Base-by-base conservation (phyloP, 2,888 invertebrate genomes). In the Pollenia amentaria region DNA sequence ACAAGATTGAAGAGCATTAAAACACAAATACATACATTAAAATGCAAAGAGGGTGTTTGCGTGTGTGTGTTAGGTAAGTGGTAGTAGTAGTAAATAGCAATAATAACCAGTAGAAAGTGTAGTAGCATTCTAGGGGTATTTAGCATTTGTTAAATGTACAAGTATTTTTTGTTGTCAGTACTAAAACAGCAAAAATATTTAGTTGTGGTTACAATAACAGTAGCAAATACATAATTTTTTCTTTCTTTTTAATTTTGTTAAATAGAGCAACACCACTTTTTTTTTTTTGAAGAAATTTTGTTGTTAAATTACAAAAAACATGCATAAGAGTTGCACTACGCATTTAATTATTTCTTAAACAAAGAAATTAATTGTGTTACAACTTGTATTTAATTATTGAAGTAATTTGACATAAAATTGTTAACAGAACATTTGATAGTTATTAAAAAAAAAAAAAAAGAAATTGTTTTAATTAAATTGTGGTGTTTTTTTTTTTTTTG, bases 161-260 rank as follows among this genome's bases (percentile, higher is more conserved):
- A 4, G 29, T 21, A 40, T 44, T 9, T 16, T 73, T 12, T 44
- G 42, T 84, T 46, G 85, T 84, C 89, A 87, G 88, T 11, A 48
- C 82, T 88, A 76, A 75, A 78, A n/a, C n/a, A 16, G 0, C 42
- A 44, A 48, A 18, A 18, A 62, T 75, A 62, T 40, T 62, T n/a
- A 10, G 40, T 64, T 29, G 53, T 29, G 55, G 55, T 29, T 42
- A 44, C 44, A 18, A 21, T n/a, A 51, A 48, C 12, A n/a, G 8
- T 14, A 42, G 3, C 21, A 38, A 29, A 16, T 42, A 16, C 16
- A 64, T 8, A 21, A 8, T 51, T 64, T 42, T 55, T 55, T n/a
- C n/a, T n/a, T 18, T 40, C 2, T 16, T 12, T 21, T 57, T 14
- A 57, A 57, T 29, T 60, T 64, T 48, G 40, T 64, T 64, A 53